Percentiles rank a stretch among this genome's conserved stretches.
These are phyloP conservation scores for Zaprionus vittiger DNA, from an alignment of 1,140 invertebrate genomes.

Conservation along the genomic window DNA sequence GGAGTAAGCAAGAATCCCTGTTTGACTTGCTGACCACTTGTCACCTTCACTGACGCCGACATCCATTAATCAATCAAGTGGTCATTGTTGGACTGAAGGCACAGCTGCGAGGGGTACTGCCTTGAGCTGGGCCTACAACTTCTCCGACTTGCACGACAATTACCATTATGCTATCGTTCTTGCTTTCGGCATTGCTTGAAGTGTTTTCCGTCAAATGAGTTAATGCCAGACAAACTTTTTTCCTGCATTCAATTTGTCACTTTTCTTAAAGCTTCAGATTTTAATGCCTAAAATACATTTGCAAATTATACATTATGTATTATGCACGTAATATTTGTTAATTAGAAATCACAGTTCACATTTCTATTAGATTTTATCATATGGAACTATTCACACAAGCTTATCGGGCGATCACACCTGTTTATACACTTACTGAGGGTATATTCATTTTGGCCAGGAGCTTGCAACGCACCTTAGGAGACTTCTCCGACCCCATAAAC, in stretches of 20 bases:
- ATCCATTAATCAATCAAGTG: slow-evolving; percentile 77
- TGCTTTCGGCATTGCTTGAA: slow-evolving; percentile 33
- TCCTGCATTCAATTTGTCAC: slow-evolving; percentile 8
- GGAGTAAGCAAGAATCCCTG: slow-evolving; percentile 37
- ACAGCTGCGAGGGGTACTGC: not conserved
- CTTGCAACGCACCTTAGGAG: no score
- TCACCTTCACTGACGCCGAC: slow-evolving; percentile 71
- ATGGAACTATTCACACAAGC: no score
- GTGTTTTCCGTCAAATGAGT: slow-evolving; percentile 63
- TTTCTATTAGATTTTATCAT: no score
- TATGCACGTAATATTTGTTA: no score
- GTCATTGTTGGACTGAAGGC: slow-evolving; percentile 16
- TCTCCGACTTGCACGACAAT: not conserved
- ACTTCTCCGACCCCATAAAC: no score
- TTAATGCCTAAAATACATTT: no score
- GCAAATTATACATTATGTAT: no score
- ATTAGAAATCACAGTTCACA: no score
- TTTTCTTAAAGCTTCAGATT: not conserved
- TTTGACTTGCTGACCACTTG: slow-evolving; percentile 69
- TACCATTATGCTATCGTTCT: slow-evolving; percentile 34
- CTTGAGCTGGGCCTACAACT: not conserved
- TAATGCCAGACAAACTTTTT: slow-evolving; percentile 38
- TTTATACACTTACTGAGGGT: no score
- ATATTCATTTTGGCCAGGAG: no score
- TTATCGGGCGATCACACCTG: no score